A percentile compares a stretch with the other conserved stretches of the same genome.
Evolutionary conservation across 2,888 invertebrate species (phyloP).

Genomic region (Phragmatobia fuliginosa): DNA sequence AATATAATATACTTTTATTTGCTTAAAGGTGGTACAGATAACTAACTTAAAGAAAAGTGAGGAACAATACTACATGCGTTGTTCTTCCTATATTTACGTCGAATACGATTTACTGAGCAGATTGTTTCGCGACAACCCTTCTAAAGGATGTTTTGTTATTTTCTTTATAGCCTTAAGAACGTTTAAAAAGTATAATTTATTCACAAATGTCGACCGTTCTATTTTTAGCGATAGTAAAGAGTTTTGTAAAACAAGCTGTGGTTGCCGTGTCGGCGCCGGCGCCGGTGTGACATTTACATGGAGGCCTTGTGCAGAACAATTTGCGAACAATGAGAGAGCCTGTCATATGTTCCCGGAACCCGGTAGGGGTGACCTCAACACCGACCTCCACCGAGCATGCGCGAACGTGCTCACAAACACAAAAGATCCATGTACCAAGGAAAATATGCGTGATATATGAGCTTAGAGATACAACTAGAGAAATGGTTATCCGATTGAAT

Average conservation of each 20-base stretch:
- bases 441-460: constrained; percentile 35
- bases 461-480: constrained; percentile 25
- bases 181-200: constrained; percentile 19
- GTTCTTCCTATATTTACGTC: neutral
- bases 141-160: neutral
- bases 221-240: constrained; percentile 49
- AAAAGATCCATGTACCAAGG: constrained; percentile 42
- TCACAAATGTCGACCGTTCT: constrained; percentile 31
- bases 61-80: neutral
- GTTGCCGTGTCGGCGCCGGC: constrained; percentile 61
- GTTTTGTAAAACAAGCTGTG: constrained; percentile 44
- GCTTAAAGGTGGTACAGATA: no score
- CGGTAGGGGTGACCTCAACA: constrained; percentile 71
- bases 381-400: constrained; percentile 62
- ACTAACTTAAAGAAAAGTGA: no score
- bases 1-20: no score
- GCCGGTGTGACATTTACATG: constrained; percentile 80
- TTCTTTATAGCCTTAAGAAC: neutral
- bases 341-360: constrained; percentile 82
- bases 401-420: constrained; percentile 47
- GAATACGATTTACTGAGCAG: neutral
- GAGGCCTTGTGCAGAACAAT: constrained; percentile 78
- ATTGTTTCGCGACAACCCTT: neutral
- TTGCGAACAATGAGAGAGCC: constrained; percentile 76
- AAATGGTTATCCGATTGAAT: constrained; percentile 30